Evolutionary conservation across 2,888 invertebrate genomes (phyloP), one percentile per base, ranked within the genome.

Genomic region (Euzophera pinguis): DNA sequence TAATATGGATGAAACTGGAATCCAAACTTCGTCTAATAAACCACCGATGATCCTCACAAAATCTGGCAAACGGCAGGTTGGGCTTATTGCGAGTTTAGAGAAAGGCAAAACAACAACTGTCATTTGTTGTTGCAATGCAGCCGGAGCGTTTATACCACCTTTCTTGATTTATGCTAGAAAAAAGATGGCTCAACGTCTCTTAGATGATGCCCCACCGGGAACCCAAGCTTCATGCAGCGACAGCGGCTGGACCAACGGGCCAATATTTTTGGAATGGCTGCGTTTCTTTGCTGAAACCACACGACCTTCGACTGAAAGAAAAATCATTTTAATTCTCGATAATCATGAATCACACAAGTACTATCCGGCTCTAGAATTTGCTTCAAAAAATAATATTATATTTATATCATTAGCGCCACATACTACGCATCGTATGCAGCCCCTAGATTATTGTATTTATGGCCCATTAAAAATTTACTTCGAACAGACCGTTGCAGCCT

Each of bases 141-240:
- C 64, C 43, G 69, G 68, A 5, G 50, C 60, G 9, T 72, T 67
- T 57, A 45, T 72, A 22, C 69, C 72, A 50, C 69, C 71, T 9
- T 66, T 65, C 56, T 50, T 75, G 39, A 70, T 74, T 43, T 75
- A 72, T 61, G 64, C 59, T 1, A 49, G 71, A 51, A 71, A 73
- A 58, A 56, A 63, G 50, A 69, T 72, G 67, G 57, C 60, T 6
- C 35, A 47, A 14, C 38, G 57, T 39, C 58, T 69, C 37, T 51
- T 68, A 22, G 64, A 69, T 57, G 62, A 62, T 16, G 55, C 64
- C 29, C 59, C 60, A 52, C 62, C 63, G 47, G 59, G 58, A 41
- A 48, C 62, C 14, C 47, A 50, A 35, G 63, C 59, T 5, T 56
- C 58, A 29, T 53, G 52, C 27, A 60, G 52, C 1, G 59, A 58